Evolutionary conservation across 1,140 invertebrate genomes (phyloP).

Genomic region (Drosophila navojoa): DNA sequence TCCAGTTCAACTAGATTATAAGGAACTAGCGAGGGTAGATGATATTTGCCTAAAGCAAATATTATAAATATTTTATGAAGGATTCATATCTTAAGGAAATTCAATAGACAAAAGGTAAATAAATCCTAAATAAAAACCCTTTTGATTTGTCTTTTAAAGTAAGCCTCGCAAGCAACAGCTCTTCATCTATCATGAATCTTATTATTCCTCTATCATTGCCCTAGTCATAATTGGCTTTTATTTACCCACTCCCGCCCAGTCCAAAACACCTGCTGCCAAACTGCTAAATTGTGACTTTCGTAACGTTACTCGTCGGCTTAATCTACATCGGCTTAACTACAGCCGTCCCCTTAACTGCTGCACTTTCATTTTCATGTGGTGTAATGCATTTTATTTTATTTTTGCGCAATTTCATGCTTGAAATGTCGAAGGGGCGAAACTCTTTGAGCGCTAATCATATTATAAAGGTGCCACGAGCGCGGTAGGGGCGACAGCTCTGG

Average conservation of each 20-base stretch:
- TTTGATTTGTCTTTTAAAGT: too few species aligned
- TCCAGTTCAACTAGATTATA: too few species aligned
- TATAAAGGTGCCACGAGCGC: background rate
- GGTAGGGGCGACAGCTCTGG: background rate
- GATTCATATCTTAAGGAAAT: too few species aligned
- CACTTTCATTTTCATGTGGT: constrained; percentile 70
- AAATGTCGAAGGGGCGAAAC: constrained; percentile 45
- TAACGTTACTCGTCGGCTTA: background rate
- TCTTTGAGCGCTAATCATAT: constrained; percentile 32
- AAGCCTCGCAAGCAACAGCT: too few species aligned
- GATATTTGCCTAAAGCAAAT: too few species aligned
- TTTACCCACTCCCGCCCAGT: background rate
- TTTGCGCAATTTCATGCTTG: constrained; percentile 56
- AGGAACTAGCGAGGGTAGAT: too few species aligned
- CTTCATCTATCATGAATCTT: too few species aligned
- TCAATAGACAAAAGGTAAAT: too few species aligned
- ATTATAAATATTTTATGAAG: too few species aligned
- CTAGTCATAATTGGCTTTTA: too few species aligned
- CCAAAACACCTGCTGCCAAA: background rate
- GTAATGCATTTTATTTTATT: constrained; percentile 34
- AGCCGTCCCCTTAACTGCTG: constrained; percentile 30
- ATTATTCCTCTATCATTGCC: too few species aligned
- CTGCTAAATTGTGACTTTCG: background rate
- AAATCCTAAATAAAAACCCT: too few species aligned
- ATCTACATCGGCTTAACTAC: constrained; percentile 8